Percentiles rank a stretch among this genome's conserved stretches.
Evolutionary conservation across 2,888 invertebrate species (phyloP).

Genomic region (Candidula unifasciata): DNA sequence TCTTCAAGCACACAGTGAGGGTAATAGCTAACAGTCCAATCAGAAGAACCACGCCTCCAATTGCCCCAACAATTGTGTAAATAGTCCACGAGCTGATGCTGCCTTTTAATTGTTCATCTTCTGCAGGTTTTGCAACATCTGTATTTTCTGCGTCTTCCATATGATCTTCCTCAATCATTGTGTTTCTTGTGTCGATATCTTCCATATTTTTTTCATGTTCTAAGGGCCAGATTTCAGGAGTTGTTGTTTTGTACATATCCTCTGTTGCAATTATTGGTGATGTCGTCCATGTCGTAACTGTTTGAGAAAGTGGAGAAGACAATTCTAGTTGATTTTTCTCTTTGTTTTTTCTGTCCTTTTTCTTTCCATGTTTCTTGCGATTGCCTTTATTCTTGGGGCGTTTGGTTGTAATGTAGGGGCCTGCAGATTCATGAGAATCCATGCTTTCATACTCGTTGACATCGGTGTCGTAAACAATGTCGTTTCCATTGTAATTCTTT

Average conservation of each 20-base stretch:
- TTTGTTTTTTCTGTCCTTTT: conserved; percentile 48
- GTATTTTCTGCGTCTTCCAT: background rate
- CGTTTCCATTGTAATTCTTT: background rate
- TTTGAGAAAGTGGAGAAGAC: conserved; percentile 6
- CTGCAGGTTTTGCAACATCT: conserved; percentile 13
- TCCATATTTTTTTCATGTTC: conserved; percentile 22
- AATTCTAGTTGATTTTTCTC: conserved; percentile 38
- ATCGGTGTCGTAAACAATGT: background rate
- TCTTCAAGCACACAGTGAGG: conserved; percentile 68
- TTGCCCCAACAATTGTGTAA: conserved; percentile 71
- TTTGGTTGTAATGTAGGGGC: conserved; percentile 36
- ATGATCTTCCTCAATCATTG: background rate
- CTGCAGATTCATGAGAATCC: background rate
- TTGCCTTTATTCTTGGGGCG: conserved; percentile 26
- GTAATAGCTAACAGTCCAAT: conserved; percentile 70
- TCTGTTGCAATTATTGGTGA: conserved; percentile 32
- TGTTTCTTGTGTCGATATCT: background rate
- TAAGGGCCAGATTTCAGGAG: conserved; percentile 48
- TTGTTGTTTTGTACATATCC: conserved; percentile 13
- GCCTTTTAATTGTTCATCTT: conserved; percentile 33
- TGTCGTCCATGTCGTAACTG: conserved; percentile 37
- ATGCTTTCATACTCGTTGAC: background rate
- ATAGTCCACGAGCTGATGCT: conserved; percentile 69
- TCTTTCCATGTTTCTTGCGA: conserved; percentile 50
- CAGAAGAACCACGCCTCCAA: conserved; percentile 69